Conservation (phyloP, 2,888 invertebrate genomes). For the Drosophila acutilabella region DNA sequence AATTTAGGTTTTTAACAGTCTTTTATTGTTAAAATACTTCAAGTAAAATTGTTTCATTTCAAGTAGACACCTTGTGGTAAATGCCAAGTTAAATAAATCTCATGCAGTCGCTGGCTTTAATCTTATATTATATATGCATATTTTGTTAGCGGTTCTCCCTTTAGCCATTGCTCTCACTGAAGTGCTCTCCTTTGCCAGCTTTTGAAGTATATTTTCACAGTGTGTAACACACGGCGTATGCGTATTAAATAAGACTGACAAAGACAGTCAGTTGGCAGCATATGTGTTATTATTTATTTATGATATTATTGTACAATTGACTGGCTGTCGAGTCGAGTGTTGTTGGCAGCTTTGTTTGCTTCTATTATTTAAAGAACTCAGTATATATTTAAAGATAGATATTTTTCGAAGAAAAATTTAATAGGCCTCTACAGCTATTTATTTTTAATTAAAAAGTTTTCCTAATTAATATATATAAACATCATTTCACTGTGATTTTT, state of each 20-base stretch:
- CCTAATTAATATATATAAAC: no score
- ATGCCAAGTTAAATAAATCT: not conserved
- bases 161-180: conserved; percentile 1
- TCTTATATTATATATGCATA: not conserved
- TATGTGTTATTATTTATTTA: conserved; percentile 25
- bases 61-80: not conserved
- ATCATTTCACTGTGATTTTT: no score
- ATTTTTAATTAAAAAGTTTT: no score
- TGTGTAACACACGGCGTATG: conserved; percentile 14
- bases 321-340: not conserved
- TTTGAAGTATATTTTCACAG: conserved; percentile 4
- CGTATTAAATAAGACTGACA: conserved; percentile 14
- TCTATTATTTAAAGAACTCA: not conserved
- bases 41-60: not conserved
- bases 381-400: no score
- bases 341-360: not conserved
- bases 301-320: conserved; percentile 10
- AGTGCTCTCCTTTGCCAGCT: conserved; percentile 4
- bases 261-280: conserved; percentile 3
- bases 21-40: not conserved
- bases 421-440: no score
- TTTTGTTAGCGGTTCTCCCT: conserved; percentile 1
- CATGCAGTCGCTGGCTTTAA: not conserved
- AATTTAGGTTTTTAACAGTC: no score
- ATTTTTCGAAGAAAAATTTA: no score